A percentile compares a stretch with the other conserved stretches of the same genome.
Evolutionary conservation across 2,888 invertebrate species (phyloP).

Genomic region (Leptinotarsa juncta): DNA sequence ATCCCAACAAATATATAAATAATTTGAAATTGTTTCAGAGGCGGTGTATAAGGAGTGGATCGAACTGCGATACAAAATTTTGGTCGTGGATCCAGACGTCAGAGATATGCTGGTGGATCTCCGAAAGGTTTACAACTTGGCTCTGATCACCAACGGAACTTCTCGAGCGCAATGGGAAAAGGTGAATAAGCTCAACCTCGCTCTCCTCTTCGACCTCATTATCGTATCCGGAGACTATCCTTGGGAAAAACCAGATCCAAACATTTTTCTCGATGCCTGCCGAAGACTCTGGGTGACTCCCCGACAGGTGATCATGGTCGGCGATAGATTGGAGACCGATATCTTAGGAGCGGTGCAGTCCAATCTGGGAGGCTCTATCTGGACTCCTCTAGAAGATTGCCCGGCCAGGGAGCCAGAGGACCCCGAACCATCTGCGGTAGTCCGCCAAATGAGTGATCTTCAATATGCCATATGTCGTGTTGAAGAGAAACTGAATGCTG

Average conservation of each 20-base stretch:
- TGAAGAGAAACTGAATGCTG: not conserved
- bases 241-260: conserved; percentile 87
- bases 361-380: conserved; percentile 79
- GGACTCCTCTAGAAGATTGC: conserved; percentile 75
- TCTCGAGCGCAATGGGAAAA: conserved; percentile 92
- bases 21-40: conserved; percentile 65
- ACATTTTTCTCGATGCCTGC: conserved; percentile 86
- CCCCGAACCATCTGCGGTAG: conserved; percentile 74
- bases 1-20: not conserved
- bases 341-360: conserved; percentile 85
- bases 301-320: conserved; percentile 81
- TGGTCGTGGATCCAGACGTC: conserved; percentile 77
- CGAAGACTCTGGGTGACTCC: conserved; percentile 80
- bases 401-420: conserved; percentile 60
- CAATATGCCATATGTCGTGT: not conserved
- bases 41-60: conserved; percentile 84
- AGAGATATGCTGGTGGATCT: conserved; percentile 76
- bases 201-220: conserved; percentile 81
- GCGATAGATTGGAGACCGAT: conserved; percentile 89
- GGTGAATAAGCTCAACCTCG: conserved; percentile 76
- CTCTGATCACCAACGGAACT: conserved; percentile 88
- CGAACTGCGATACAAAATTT: conserved; percentile 80
- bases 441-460: conserved; percentile 52
- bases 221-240: conserved; percentile 86
- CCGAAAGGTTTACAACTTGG: conserved; percentile 80